Evolutionary conservation across 2,888 invertebrate species (phyloP).

Genomic region (Diloba caeruleocephala): DNA sequence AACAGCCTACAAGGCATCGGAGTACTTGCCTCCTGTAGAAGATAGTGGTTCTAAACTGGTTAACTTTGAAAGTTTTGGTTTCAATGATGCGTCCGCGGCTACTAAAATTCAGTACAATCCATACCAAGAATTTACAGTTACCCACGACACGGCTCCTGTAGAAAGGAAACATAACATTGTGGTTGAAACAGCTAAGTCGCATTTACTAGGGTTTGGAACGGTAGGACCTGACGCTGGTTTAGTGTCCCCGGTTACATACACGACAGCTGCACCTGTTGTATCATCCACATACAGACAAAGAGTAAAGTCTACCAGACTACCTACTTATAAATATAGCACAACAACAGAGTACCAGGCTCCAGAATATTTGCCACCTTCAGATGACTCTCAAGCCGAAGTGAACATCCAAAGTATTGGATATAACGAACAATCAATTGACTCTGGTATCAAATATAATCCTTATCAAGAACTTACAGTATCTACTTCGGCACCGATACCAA

Average conservation of each 20-base stretch:
- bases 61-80: conserved; percentile 69
- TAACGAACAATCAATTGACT: conserved; percentile 58
- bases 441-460: conserved; percentile 63
- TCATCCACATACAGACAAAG: conserved; percentile 68
- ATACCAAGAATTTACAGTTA: conserved; percentile 68
- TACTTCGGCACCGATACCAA: conserved; percentile 62
- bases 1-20: conserved; percentile 68
- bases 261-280: conserved; percentile 68
- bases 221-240: conserved; percentile 84
- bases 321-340: conserved; percentile 67
- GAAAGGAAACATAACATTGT: conserved; percentile 81
- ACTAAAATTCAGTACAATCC: conserved; percentile 71
- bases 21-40: conserved; percentile 73
- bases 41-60: conserved; percentile 57
- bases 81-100: conserved; percentile 51
- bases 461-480: conserved; percentile 66
- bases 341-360: conserved; percentile 71
- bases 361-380: conserved; percentile 78
- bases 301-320: conserved; percentile 64
- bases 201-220: conserved; percentile 82
- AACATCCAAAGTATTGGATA: conserved; percentile 67
- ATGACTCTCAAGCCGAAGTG: conserved; percentile 58
- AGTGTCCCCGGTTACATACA: conserved; percentile 74
- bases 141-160: conserved; percentile 58
- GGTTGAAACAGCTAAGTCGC: conserved; percentile 79